Percentiles rank a stretch among this genome's conserved stretches.
phyloP scores from a whole-genome alignment of 2,888 invertebrate species.

The Andrena hattorfiana region DNA sequence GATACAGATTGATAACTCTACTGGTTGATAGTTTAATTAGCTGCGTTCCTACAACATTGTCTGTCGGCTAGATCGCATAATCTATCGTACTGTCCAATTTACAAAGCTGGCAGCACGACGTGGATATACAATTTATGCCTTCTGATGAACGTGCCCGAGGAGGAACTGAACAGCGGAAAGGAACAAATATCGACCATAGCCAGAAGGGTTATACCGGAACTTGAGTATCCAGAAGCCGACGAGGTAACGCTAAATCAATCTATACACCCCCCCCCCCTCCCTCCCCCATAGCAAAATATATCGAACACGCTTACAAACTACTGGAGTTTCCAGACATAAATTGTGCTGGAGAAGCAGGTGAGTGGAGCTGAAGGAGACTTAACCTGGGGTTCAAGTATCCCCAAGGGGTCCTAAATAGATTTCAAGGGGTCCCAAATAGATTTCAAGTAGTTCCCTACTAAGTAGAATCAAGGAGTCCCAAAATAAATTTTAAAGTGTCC shows the following conservation, averaged over 20 bases:
- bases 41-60: constrained; percentile 15
- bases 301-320: not conserved
- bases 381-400: no score
- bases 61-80: constrained; percentile 78
- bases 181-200: constrained; percentile 80
- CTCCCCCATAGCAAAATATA: not conserved
- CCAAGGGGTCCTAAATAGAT: no score
- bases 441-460: no score
- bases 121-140: constrained; percentile 85
- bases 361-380: no score
- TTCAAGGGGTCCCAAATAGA: no score
- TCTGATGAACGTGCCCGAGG: constrained; percentile 83
- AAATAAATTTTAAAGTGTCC: no score
- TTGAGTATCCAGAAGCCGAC: constrained; percentile 83
- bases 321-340: no score
- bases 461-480: no score
- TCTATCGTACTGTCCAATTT: constrained; percentile 85
- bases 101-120: constrained; percentile 85
- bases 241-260: constrained; percentile 56
- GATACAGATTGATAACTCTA: not conserved
- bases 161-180: constrained; percentile 78
- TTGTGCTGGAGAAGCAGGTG: no score
- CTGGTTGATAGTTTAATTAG: constrained; percentile 15
- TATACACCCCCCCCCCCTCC: not conserved
- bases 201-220: constrained; percentile 79